Percentiles rank a stretch among this genome's conserved stretches.
These are phyloP conservation scores for Drosophila obscura DNA, from an alignment of 1,140 invertebrate species.

Conservation along the genomic window DNA sequence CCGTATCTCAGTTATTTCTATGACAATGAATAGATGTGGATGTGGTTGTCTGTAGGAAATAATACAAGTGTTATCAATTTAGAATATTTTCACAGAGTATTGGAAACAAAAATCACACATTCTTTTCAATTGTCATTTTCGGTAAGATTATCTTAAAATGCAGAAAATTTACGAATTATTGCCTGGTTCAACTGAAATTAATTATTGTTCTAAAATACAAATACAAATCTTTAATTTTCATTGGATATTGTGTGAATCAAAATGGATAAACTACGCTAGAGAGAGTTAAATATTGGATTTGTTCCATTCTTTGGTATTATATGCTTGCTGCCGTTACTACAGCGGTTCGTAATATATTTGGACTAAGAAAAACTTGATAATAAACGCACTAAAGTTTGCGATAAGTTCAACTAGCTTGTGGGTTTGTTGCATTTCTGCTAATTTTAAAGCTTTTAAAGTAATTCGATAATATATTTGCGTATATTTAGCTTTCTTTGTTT, in stretches of 20 bases:
- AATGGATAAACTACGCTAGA: constrained; percentile 62
- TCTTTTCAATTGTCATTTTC: constrained; percentile 36
- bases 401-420: constrained; percentile 66
- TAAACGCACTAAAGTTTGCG: constrained; percentile 72
- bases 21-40: constrained; percentile 3
- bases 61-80: constrained; percentile 1
- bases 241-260: constrained; percentile 46
- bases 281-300: constrained; percentile 50
- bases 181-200: constrained; percentile 46
- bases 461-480: constrained; percentile 60
- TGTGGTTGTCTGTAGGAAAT: neutral
- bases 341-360: constrained; percentile 61
- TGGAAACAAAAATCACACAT: constrained; percentile 65
- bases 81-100: constrained; percentile 1
- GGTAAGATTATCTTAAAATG: constrained; percentile 7
- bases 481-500: constrained; percentile 32
- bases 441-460: constrained; percentile 78
- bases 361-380: constrained; percentile 70
- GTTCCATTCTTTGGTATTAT: constrained; percentile 51
- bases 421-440: constrained; percentile 42
- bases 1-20: constrained; percentile 27
- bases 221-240: constrained; percentile 1
- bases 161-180: constrained; percentile 52
- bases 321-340: constrained; percentile 62
- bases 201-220: constrained; percentile 54